Evolutionary conservation across 1,140 invertebrate species (phyloP).

Genomic region (Atopsyche davidsoni): DNA sequence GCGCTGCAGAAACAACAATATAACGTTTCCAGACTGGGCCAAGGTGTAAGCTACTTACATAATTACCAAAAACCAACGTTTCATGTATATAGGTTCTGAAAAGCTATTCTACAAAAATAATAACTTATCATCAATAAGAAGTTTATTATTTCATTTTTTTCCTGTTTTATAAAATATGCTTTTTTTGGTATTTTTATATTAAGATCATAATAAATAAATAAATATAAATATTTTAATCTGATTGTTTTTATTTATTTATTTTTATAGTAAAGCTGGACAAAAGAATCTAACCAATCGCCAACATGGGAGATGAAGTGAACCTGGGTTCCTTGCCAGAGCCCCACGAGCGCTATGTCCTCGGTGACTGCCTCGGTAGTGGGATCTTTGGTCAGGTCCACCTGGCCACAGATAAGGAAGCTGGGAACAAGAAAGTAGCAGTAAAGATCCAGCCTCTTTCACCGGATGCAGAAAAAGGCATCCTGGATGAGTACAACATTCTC

Average conservation of each 20-base stretch:
- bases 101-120: no score
- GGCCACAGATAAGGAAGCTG: conserved; percentile 65
- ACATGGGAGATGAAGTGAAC: conserved; percentile 42
- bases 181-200: background rate
- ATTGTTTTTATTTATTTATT: background rate
- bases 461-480: conserved; percentile 63
- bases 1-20: no score
- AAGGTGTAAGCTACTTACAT: no score
- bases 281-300: conserved; percentile 2
- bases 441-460: conserved; percentile 72
- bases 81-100: no score
- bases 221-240: background rate
- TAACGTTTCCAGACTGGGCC: no score
- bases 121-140: no score
- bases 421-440: conserved; percentile 67
- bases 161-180: no score
- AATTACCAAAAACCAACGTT: no score
- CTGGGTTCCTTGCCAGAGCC: conserved; percentile 59
- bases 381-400: conserved; percentile 70
- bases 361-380: conserved; percentile 62
- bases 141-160: no score
- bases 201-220: background rate
- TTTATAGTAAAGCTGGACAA: background rate
- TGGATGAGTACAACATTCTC: conserved; percentile 81
- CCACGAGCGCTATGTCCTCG: conserved; percentile 58